A percentile compares a stretch with the other conserved stretches of the same genome.
Conservation (phyloP, 2,797 vertebrate species). For the Parauchenoglanis ngamensis region DNA sequence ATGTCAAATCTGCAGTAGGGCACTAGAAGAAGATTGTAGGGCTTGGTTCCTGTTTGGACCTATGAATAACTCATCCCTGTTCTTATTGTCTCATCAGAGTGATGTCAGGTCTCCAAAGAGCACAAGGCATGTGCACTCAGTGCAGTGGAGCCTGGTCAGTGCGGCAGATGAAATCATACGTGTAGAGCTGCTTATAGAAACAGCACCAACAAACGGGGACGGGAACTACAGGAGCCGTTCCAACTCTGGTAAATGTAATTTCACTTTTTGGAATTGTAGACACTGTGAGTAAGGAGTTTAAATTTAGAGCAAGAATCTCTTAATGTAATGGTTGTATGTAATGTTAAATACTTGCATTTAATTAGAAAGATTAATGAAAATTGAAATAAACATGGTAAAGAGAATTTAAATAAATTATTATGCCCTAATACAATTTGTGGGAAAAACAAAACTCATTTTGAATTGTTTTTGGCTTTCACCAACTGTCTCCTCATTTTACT, state of each 20-base stretch:
- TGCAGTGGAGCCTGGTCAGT: constrained; percentile 80
- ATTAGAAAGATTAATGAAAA: neutral
- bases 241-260: constrained; percentile 77
- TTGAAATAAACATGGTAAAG: constrained; percentile 1
- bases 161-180: constrained; percentile 82
- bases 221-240: constrained; percentile 75
- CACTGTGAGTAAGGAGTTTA: neutral
- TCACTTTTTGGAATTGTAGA: neutral
- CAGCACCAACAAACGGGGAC: constrained; percentile 69
- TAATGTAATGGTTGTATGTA: neutral
- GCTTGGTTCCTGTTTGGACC: constrained; percentile 3
- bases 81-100: constrained; percentile 69
- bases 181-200: constrained; percentile 88
- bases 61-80: constrained; percentile 8
- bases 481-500: neutral
- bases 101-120: constrained; percentile 87
- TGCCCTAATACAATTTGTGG: neutral
- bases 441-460: neutral
- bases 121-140: constrained; percentile 79
- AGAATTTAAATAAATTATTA: neutral
- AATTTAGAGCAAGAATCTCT: neutral
- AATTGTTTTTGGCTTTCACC: neutral
- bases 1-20: constrained; percentile 10
- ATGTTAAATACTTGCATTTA: neutral
- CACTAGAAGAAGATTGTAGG: constrained; percentile 12